Evolutionary conservation across 2,113 vertebrate genomes (phyloP).

Genomic region (Spermophilus dauricus): DNA sequence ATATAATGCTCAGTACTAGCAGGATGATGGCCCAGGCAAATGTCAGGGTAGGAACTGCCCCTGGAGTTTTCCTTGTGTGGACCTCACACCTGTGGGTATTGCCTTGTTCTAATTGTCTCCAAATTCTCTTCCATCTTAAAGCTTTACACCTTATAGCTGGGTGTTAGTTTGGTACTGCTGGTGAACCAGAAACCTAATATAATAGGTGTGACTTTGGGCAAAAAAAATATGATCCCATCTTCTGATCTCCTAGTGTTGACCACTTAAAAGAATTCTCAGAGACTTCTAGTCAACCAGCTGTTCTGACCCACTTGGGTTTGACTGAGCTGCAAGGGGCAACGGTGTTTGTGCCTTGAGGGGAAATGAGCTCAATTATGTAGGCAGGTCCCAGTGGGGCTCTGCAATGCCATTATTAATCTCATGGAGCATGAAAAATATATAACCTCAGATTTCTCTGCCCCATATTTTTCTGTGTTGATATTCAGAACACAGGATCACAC

Average conservation of each 20-base stretch:
- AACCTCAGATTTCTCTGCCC: slow-evolving; percentile 7
- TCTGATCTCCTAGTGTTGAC: slow-evolving; percentile 1
- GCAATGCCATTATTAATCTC: slow-evolving; percentile 3
- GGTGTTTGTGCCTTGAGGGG: neutral
- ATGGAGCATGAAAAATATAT: slow-evolving; percentile 15
- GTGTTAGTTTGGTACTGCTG: neutral
- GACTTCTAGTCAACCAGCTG: neutral
- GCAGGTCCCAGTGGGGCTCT: slow-evolving; percentile 27
- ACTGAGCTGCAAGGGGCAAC: neutral
- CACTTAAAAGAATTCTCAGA: neutral
- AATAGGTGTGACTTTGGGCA: slow-evolving; percentile 3
- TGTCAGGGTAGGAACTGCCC: neutral
- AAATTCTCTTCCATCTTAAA: neutral
- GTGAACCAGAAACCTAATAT: neutral
- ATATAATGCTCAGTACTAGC: neutral
- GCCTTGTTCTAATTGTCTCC: neutral
- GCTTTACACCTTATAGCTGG: neutral
- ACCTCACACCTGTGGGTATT: neutral
- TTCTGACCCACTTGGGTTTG: slow-evolving; percentile 58
- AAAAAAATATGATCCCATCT: neutral
- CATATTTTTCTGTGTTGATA: slow-evolving; percentile 22
- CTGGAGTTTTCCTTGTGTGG: neutral
- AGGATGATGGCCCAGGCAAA: neutral
- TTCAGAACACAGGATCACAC: slow-evolving; percentile 1
- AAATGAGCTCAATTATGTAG: slow-evolving; percentile 65